Conservation (phyloP, 2,797 vertebrate species). For the Eulemur mongoz region DNA sequence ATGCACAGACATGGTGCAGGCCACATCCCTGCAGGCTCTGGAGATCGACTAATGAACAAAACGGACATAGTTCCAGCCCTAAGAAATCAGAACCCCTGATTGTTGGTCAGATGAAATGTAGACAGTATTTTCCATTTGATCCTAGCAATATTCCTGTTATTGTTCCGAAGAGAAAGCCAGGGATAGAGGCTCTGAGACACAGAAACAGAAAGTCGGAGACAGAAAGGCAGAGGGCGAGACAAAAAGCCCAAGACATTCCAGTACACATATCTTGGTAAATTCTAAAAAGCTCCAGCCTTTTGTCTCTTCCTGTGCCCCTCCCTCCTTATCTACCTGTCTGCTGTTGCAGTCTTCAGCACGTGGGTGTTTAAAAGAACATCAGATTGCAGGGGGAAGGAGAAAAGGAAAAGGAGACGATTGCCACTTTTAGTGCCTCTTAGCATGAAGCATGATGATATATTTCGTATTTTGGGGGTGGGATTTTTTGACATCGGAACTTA, state of each 20-base stretch:
- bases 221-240: background rate
- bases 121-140: background rate
- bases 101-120: background rate
- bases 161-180: background rate
- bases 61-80: background rate
- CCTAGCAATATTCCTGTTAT: background rate
- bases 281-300: background rate
- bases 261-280: background rate
- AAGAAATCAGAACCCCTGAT: background rate
- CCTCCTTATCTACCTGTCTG: constrained; percentile 1
- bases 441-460: background rate
- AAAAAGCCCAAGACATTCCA: background rate
- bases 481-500: background rate
- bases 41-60: background rate
- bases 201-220: background rate
- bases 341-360: background rate
- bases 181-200: background rate
- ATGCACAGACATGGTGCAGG: too few relatives aligned
- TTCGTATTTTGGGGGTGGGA: background rate
- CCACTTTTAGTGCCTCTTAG: background rate
- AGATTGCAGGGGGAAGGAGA: background rate
- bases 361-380: background rate
- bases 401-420: background rate
- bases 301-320: background rate
- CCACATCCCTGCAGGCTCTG: background rate